A percentile compares a stretch with the other conserved stretches of the same genome.
Evolutionary conservation across 2,113 vertebrate genomes (phyloP).

Genomic region (Cryptoleucopteryx plumbea): DNA sequence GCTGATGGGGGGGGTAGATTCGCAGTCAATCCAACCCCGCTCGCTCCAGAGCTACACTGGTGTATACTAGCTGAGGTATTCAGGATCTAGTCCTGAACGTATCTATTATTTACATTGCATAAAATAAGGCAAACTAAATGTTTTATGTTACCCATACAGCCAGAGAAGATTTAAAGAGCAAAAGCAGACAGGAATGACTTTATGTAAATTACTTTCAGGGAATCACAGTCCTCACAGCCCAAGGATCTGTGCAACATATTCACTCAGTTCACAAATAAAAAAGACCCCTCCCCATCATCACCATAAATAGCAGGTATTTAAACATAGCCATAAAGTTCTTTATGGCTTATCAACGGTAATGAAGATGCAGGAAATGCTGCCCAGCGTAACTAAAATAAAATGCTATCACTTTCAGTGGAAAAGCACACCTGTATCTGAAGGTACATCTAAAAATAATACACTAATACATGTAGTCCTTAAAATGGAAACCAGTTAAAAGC

Average conservation of each 20-base stretch:
- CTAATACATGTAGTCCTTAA: background rate
- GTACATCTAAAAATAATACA: background rate
- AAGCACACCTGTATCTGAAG: background rate
- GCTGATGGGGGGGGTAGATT: background rate
- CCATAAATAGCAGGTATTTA: background rate
- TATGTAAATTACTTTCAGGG: background rate
- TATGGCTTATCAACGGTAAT: background rate
- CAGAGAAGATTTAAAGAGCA: background rate
- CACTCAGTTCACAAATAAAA: background rate
- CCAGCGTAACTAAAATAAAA: background rate
- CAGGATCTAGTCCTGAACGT: background rate
- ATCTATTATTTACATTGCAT: background rate
- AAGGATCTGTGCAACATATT: background rate
- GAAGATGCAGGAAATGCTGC: background rate
- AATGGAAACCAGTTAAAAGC: background rate
- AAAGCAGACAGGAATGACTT: background rate
- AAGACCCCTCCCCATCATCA: background rate
- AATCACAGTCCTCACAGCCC: background rate
- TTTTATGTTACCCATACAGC: background rate
- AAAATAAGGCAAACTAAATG: slow-evolving; percentile 31
- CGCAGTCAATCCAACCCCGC: background rate
- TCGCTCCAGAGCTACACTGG: background rate
- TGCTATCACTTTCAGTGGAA: background rate
- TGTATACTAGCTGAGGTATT: background rate
- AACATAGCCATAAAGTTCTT: background rate